Evolutionary conservation across 2,113 vertebrate species (phyloP), one percentile per base, ranked within the genome.

Genomic region (Pycnonotus jocosus): DNA sequence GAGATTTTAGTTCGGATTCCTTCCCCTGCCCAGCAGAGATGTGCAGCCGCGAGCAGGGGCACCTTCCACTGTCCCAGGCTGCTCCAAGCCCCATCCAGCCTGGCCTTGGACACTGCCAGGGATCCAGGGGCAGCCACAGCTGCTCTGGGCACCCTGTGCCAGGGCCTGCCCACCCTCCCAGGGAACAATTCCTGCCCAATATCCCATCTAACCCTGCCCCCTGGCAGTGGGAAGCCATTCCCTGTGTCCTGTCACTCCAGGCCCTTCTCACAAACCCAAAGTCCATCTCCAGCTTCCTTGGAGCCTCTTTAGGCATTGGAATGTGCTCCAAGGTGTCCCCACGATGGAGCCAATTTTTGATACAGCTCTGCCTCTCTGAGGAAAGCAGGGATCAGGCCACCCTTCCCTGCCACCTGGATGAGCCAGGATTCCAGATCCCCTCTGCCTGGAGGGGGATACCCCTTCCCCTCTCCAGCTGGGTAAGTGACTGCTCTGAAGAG

Each of bases 21-120:
- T 68, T 54, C 30, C 16, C 27, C 38, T 48, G 42, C 40, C 15
- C 60, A 47, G 70, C 47, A 8, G 5, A 33, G 12, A 28, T 12
- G 37, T 28, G 47, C 31, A 42, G 27, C 15, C 18, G 31, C 37
- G 3, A 1, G 3, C n/a, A 51, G 38, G 60, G 6, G 38, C 60
- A 45, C 12, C 28, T 73, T 0, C 33, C 27, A 37, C 66, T 6
- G 0, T 3, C 22, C 22, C 68, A 42, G 50, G 25, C 0, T 12
- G 42, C 50, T 80, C 66, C 35, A 6, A 56, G 17, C 16, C 9
- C 9, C 23, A 33, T 69, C 62, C 62, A 86, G 0, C 19, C 28
- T 33, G 5, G 1, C 18, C 38, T 45, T 3, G 72, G 25, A 0
- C 83, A 51, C 21, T 60, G 0, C 18, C 84, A 69, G 64, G 54